phyloP scores from a whole-genome alignment of 2,797 vertebrate genomes.

The Gobio occitaniae region DNA sequence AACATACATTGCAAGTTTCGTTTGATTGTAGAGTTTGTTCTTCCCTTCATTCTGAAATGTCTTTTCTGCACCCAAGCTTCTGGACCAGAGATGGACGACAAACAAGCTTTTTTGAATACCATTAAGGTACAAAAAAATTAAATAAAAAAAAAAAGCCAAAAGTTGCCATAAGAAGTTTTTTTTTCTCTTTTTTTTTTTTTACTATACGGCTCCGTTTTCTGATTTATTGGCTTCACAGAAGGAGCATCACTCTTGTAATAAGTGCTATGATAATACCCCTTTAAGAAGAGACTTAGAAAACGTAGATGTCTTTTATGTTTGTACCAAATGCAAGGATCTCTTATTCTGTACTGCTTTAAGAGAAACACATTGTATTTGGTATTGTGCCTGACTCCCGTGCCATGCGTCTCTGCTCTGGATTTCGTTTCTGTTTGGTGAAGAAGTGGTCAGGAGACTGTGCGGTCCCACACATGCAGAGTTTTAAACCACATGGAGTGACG shows the following conservation, averaged over 20 bases:
- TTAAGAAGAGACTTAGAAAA: slow-evolving; percentile 62
- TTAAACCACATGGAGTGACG: neutral
- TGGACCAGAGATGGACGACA: slow-evolving; percentile 64
- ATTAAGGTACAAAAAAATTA: slow-evolving; percentile 64
- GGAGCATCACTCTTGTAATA: slow-evolving; percentile 79
- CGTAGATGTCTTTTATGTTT: slow-evolving; percentile 73
- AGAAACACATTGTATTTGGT: slow-evolving; percentile 82
- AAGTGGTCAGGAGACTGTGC: slow-evolving; percentile 72
- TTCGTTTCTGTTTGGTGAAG: slow-evolving; percentile 73
- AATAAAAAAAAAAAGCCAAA: slow-evolving; percentile 60
- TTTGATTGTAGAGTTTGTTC: slow-evolving; percentile 73
- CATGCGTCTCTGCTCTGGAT: slow-evolving; percentile 65
- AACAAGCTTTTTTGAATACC: slow-evolving; percentile 70
- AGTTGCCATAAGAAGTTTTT: slow-evolving; percentile 46
- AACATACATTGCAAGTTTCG: slow-evolving; percentile 64
- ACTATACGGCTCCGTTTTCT: slow-evolving; percentile 53
- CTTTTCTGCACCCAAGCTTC: slow-evolving; percentile 51
- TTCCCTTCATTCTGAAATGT: slow-evolving; percentile 73
- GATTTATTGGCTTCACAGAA: slow-evolving; percentile 80
- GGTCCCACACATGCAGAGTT: slow-evolving; percentile 49
- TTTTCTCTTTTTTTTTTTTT: slow-evolving; percentile 58
- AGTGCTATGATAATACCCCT: slow-evolving; percentile 84
- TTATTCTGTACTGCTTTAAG: slow-evolving; percentile 84
- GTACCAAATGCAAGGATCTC: slow-evolving; percentile 79
- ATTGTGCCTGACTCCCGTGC: slow-evolving; percentile 78